Percentiles rank a stretch among this genome's conserved stretches.
Evolutionary conservation across 1,140 invertebrate genomes (phyloP).

Genomic region (Cyclargus thomasi): DNA sequence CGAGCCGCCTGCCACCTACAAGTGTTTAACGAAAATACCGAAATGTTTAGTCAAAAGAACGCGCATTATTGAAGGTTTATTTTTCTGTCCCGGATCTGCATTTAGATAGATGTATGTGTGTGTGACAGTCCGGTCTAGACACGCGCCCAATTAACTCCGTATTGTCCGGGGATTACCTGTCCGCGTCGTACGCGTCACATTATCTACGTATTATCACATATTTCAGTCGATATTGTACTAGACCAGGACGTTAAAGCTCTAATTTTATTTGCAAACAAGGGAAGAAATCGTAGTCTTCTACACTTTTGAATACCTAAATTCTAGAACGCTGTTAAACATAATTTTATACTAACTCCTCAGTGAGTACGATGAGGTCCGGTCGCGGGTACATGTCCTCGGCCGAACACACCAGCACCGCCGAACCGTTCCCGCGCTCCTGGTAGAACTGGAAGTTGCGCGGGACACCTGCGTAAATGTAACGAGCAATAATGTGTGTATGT

Average conservation of each 20-base stretch:
- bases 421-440: not conserved
- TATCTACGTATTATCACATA: not conserved
- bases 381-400: slow-evolving; percentile 65
- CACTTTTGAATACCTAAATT: too few relatives aligned
- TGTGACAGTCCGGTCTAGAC: not conserved
- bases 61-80: not conserved
- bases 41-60: not conserved
- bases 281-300: too few relatives aligned
- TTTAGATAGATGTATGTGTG: not conserved
- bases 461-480: not conserved
- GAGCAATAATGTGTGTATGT: too few relatives aligned
- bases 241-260: too few relatives aligned
- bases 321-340: too few relatives aligned
- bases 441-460: not conserved
- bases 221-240: too few relatives aligned
- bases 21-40: not conserved
- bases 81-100: not conserved
- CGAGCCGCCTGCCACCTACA: too few relatives aligned
- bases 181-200: not conserved
- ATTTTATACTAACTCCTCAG: slow-evolving; percentile 61
- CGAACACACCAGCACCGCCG: slow-evolving; percentile 51
- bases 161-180: not conserved
- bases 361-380: slow-evolving; percentile 55
- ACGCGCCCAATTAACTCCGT: not conserved
- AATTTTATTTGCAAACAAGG: too few relatives aligned